These are phyloP conservation scores for Campylomormyrus tamandua DNA, from an alignment of 2,113 vertebrate genomes.

Conservation along the genomic window DNA sequence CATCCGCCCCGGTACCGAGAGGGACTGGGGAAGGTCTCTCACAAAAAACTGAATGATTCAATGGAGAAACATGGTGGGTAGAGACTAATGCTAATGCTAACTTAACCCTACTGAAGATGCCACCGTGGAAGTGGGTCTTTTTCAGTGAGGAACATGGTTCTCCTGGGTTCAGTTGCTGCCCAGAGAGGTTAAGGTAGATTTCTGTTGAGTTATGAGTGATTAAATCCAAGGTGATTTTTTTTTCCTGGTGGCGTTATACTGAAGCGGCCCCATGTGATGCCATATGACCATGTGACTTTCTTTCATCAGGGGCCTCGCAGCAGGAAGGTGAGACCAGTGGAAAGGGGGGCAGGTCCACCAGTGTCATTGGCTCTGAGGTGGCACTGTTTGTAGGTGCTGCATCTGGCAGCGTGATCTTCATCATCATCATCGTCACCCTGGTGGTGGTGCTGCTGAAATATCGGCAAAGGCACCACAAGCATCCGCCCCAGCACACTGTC, in stretches of 20 bases:
- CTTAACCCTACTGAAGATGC: background rate
- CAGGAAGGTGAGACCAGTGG: slow-evolving; percentile 55
- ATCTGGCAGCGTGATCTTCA: slow-evolving; percentile 75
- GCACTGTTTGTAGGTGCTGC: slow-evolving; percentile 81
- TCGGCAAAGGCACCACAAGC: slow-evolving; percentile 67
- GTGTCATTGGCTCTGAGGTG: slow-evolving; percentile 71
- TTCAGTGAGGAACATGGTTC: background rate
- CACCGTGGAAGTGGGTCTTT: background rate
- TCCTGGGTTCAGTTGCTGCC: background rate
- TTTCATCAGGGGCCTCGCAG: slow-evolving; percentile 28
- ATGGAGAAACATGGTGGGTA: slow-evolving; percentile 26
- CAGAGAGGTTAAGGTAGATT: background rate
- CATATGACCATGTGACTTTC: slow-evolving; percentile 20
- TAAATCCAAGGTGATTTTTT: background rate
- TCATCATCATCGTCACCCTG: slow-evolving; percentile 73
- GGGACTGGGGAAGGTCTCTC: slow-evolving; percentile 69
- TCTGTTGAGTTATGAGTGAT: background rate
- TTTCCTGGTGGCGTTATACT: background rate
- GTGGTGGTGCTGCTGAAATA: slow-evolving; percentile 78
- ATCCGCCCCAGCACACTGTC: slow-evolving; percentile 76
- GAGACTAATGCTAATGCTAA: background rate
- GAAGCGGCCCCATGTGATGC: background rate
- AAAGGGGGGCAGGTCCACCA: slow-evolving; percentile 65
- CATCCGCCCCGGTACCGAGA: slow-evolving; percentile 73
- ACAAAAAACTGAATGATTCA: slow-evolving; percentile 36